Evolutionary conservation across 35 echinoderm and acorn worm genomes (phyloP).

Genomic region (Eucidaris tribuloides): DNA sequence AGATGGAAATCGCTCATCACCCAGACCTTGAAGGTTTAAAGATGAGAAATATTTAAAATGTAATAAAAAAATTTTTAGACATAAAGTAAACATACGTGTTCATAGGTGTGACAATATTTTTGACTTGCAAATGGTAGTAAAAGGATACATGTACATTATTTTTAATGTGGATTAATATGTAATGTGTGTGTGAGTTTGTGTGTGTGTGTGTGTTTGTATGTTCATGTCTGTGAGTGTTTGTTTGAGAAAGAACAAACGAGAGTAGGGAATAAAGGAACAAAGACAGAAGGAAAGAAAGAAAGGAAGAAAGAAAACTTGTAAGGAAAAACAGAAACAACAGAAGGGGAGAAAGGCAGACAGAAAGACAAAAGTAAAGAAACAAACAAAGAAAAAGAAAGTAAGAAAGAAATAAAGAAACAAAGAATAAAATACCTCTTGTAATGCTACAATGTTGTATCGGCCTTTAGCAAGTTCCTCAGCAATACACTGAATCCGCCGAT

Average conservation of each 20-base stretch:
- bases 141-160: not conserved
- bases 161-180: not conserved
- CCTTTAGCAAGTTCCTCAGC: constrained; percentile 38
- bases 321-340: too few relatives aligned
- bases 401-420: not conserved
- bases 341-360: too few relatives aligned
- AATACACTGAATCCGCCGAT: constrained; percentile 15
- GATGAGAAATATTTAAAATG: not conserved
- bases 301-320: too few relatives aligned
- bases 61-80: not conserved
- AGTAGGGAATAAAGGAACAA: too few relatives aligned
- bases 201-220: too few relatives aligned
- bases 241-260: too few relatives aligned
- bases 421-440: constrained; percentile 43
- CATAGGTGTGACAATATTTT: not conserved
- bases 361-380: not conserved
- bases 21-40: constrained; percentile 25
- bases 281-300: too few relatives aligned
- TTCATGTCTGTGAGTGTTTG: too few relatives aligned
- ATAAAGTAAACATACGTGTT: not conserved
- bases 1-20: constrained; percentile 24
- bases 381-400: not conserved
- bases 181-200: not conserved
- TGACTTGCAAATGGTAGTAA: not conserved
- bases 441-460: constrained; percentile 43